Conservation (phyloP, 1,140 invertebrate genomes). For the Hyles vespertilio region DNA sequence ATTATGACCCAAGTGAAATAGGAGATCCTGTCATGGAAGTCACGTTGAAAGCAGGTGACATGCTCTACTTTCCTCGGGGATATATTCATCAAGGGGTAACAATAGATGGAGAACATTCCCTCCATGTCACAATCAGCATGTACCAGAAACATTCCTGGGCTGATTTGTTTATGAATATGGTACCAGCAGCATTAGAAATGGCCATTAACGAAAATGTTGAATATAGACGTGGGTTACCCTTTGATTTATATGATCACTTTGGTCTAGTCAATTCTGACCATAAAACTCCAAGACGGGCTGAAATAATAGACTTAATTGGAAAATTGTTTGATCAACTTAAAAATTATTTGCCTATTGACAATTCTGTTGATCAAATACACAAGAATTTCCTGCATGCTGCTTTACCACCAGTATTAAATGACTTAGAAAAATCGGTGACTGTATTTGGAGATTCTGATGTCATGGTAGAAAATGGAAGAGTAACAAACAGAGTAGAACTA, state of each 20-base stretch:
- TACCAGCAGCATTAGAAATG: slow-evolving; percentile 85
- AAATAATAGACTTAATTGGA: slow-evolving; percentile 78
- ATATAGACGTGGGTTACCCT: slow-evolving; percentile 88
- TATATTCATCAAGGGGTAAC: slow-evolving; percentile 94
- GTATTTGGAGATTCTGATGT: slow-evolving; percentile 81
- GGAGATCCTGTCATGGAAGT: slow-evolving; percentile 89
- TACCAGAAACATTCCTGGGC: slow-evolving; percentile 94
- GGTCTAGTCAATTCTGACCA: slow-evolving; percentile 80
- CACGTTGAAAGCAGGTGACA: slow-evolving; percentile 89
- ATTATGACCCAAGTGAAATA: slow-evolving; percentile 87
- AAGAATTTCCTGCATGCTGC: slow-evolving; percentile 90
- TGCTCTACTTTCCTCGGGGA: slow-evolving; percentile 95
- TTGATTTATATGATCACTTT: slow-evolving; percentile 84
- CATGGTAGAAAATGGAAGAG: slow-evolving; percentile 80
- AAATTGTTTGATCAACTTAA: slow-evolving; percentile 80
- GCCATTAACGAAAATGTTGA: slow-evolving; percentile 84
- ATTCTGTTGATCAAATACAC: slow-evolving; percentile 89
- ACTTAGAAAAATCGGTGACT: slow-evolving; percentile 81
- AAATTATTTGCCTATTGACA: slow-evolving; percentile 84
- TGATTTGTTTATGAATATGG: slow-evolving; percentile 89
- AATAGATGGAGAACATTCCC: slow-evolving; percentile 85
- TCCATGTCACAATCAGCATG: slow-evolving; percentile 94
- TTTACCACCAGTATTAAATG: slow-evolving; percentile 87
- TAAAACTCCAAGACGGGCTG: slow-evolving; percentile 65
- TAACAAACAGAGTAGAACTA: slow-evolving; percentile 80